phyloP scores from a whole-genome alignment of 2,113 vertebrate species.

The Pangasianodon gigas region DNA sequence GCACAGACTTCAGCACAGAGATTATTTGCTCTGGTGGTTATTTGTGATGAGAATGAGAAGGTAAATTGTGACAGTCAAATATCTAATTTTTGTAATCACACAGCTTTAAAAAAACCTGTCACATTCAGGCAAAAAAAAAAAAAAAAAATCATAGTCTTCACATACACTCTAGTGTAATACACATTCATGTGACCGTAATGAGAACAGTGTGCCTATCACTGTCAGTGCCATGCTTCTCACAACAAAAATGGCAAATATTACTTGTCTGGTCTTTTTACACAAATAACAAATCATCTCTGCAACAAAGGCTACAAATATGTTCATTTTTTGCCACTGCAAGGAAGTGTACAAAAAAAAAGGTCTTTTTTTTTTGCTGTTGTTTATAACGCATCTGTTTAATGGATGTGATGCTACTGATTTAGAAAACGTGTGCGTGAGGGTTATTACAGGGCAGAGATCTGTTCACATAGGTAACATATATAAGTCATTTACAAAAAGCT shows the following conservation, averaged over 20 bases:
- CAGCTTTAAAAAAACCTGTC: not conserved
- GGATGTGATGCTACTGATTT: not conserved
- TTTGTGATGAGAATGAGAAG: not conserved
- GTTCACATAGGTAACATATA: not conserved
- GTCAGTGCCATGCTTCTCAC: not conserved
- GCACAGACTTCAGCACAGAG: not conserved
- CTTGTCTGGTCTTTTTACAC: not conserved
- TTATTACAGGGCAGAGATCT: not conserved
- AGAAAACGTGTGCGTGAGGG: not conserved
- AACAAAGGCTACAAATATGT: not conserved
- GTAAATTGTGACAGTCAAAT: not conserved
- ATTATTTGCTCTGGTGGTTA: not conserved
- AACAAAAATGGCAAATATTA: not conserved
- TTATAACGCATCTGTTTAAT: not conserved
- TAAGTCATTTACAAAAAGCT: not conserved
- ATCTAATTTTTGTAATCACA: not conserved
- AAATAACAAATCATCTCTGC: not conserved
- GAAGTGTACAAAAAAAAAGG: not conserved
- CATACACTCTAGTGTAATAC: not conserved
- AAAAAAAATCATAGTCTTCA: not conserved
- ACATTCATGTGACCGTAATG: not conserved
- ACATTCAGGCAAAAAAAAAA: not conserved
- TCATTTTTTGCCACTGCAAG: not conserved
- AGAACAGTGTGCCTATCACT: not conserved
- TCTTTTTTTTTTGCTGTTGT: not conserved